phyloP scores from a whole-genome alignment of 2,888 invertebrate species.

The Athalia rosae region DNA sequence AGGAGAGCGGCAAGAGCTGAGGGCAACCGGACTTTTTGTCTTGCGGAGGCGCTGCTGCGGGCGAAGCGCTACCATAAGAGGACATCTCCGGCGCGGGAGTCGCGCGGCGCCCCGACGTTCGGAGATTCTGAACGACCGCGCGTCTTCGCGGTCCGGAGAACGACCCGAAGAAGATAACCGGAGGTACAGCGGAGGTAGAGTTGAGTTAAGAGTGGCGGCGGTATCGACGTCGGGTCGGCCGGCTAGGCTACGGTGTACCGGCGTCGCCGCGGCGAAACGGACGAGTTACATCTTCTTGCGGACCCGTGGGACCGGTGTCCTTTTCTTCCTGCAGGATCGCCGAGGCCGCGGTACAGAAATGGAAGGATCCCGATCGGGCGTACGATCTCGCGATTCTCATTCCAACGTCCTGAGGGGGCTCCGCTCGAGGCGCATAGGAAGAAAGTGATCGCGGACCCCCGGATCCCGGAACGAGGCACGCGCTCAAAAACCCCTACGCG shows the following conservation, averaged over 20 bases:
- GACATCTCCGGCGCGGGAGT: conserved; percentile 59
- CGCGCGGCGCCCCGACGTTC: conserved; percentile 1
- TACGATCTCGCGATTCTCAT: background rate
- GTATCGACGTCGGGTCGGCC: conserved; percentile 15
- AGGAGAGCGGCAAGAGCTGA: conserved; percentile 5
- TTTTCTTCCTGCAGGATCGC: background rate
- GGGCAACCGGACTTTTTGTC: conserved; percentile 26
- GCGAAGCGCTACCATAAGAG: conserved; percentile 69
- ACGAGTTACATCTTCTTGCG: conserved; percentile 42
- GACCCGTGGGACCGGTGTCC: conserved; percentile 44
- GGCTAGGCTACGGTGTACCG: background rate
- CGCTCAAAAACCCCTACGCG: conserved; percentile 35
- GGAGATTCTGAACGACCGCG: conserved; percentile 1
- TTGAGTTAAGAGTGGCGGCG: background rate
- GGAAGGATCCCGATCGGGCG: conserved; percentile 18
- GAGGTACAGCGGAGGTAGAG: background rate
- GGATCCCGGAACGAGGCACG: conserved; percentile 37
- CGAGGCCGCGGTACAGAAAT: background rate
- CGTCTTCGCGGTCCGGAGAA: background rate
- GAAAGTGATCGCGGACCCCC: conserved; percentile 33
- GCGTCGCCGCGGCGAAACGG: background rate
- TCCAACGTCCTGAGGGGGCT: background rate
- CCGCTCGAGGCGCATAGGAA: conserved; percentile 7
- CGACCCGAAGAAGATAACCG: background rate
- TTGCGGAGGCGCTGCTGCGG: conserved; percentile 23